These are phyloP conservation scores for Rhynchopsitta pachyrhyncha DNA, from an alignment of 2,113 vertebrate species.

Conservation along the genomic window DNA sequence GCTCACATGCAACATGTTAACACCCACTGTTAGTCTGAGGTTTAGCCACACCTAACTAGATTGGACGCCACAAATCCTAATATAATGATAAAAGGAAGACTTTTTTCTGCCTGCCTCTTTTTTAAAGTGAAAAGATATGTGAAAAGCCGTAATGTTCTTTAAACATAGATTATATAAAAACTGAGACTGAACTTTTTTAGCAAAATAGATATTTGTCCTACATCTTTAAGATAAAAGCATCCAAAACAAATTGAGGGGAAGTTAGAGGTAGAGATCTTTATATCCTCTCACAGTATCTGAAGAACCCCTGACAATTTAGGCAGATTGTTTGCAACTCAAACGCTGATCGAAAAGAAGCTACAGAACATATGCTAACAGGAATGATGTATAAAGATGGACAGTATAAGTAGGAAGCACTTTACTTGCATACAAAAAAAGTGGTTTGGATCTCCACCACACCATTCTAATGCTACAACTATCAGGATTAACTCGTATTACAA, in stretches of 20 bases:
- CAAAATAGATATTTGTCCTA: background rate
- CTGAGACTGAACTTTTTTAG: background rate
- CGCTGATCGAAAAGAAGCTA: conserved; percentile 18
- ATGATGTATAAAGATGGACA: background rate
- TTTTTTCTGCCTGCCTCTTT: background rate
- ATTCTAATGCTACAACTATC: background rate
- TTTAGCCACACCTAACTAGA: background rate
- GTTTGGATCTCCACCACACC: background rate
- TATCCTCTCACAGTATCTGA: background rate
- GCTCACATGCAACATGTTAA: background rate
- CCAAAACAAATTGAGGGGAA: background rate
- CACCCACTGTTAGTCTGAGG: background rate
- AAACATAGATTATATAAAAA: background rate
- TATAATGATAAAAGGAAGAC: background rate
- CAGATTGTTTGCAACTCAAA: background rate
- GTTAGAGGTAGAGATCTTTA: background rate
- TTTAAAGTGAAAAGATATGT: background rate
- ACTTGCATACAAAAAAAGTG: background rate
- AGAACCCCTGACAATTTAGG: background rate
- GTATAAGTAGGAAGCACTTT: background rate
- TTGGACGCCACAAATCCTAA: background rate
- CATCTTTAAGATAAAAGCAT: background rate
- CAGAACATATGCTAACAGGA: background rate
- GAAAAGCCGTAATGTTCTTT: background rate
- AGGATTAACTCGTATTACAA: background rate